These are phyloP conservation scores for rabbit (Oryctolagus cuniculus) DNA, from an alignment of 2,113 vertebrate species.

Conservation along the genomic window mOryCun1.1 NC_091445.1:50723501-50724000, in stretches of 20 bases:
- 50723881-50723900: slow-evolving; percentile 28
- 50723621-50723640: neutral
- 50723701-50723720: neutral
- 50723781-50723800: neutral
- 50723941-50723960: slow-evolving; percentile 59
- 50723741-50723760: neutral
- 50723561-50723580: neutral
- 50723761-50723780: neutral
- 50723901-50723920: slow-evolving; percentile 26
- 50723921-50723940: neutral
- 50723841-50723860: neutral
- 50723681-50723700: neutral
- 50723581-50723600: neutral
- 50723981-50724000: slow-evolving; percentile 52
- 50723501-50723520: neutral
- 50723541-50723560: neutral
- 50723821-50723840: neutral
- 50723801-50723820: neutral
- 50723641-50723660: neutral
- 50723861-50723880: neutral
- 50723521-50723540: neutral
- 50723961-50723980: neutral
- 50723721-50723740: neutral
- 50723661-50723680: neutral
- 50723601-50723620: neutral